Percentiles rank a stretch among this genome's conserved stretches.
phyloP scores from a whole-genome alignment of 2,888 invertebrate genomes.

The Chrysolina americana region DNA sequence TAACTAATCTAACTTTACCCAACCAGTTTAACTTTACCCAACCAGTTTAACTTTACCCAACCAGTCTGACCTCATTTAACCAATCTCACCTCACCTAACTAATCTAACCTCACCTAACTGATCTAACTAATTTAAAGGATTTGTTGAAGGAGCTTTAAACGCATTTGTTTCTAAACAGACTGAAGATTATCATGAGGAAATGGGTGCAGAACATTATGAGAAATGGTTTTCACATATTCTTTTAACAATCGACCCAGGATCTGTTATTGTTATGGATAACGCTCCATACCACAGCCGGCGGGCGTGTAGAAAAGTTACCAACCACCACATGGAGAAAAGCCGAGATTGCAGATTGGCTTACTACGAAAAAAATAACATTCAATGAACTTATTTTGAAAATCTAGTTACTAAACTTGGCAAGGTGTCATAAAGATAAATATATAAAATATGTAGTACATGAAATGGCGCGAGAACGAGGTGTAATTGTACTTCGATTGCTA shows the following conservation, averaged over 20 bases:
- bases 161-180: conserved; percentile 26
- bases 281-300: no score
- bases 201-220: conserved; percentile 22
- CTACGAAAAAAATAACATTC: conserved; percentile 12
- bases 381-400: conserved; percentile 13
- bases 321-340: conserved; percentile 7
- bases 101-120: no score
- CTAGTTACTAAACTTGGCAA: conserved; percentile 23
- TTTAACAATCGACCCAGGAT: no score
- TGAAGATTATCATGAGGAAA: conserved; percentile 36
- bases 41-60: no score
- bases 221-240: conserved; percentile 36
- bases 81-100: no score
- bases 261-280: no score
- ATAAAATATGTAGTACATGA: conserved; percentile 6
- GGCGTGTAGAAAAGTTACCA: conserved; percentile 17
- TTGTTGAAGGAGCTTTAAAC: conserved; percentile 28
- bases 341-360: no score
- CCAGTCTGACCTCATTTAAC: no score
- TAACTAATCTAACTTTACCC: no score
- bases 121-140: no score
- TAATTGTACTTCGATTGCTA: conserved; percentile 23
- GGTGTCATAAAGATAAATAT: conserved; percentile 10
- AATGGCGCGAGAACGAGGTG: no score
- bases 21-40: no score